A percentile compares a stretch with the other conserved stretches of the same genome.
Conservation (phyloP, 2,113 vertebrate species). For the Passer montanus region DNA sequence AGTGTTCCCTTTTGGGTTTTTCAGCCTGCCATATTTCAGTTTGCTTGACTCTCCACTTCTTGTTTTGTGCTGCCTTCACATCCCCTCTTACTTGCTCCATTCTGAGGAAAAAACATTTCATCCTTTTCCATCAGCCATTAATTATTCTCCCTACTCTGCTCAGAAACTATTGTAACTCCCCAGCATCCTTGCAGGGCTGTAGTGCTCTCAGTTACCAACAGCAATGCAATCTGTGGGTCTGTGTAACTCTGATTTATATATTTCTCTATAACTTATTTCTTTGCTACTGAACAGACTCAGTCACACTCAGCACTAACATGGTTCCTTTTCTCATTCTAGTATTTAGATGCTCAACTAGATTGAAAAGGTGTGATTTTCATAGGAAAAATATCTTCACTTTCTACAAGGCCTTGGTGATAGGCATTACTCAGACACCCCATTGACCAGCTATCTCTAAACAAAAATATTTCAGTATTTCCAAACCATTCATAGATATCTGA, state of each 20-base stretch:
- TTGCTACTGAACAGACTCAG: background rate
- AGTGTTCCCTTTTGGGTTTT: constrained; percentile 61
- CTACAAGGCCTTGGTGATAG: background rate
- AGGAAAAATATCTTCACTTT: background rate
- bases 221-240: background rate
- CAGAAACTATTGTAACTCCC: background rate
- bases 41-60: background rate
- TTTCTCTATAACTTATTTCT: background rate
- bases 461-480: background rate
- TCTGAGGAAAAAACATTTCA: constrained; percentile 8
- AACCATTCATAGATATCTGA: background rate
- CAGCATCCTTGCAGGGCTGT: background rate
- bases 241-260: background rate
- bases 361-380: background rate
- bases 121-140: constrained; percentile 8
- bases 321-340: background rate
- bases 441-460: background rate
- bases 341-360: background rate
- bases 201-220: background rate
- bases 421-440: background rate
- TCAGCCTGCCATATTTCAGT: constrained; percentile 54
- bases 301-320: background rate
- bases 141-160: background rate
- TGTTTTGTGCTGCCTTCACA: constrained; percentile 9
- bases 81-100: background rate